These are phyloP conservation scores for Ornithoptera alexandrae DNA, from an alignment of 2,888 invertebrate species.

Conservation along the genomic window DNA sequence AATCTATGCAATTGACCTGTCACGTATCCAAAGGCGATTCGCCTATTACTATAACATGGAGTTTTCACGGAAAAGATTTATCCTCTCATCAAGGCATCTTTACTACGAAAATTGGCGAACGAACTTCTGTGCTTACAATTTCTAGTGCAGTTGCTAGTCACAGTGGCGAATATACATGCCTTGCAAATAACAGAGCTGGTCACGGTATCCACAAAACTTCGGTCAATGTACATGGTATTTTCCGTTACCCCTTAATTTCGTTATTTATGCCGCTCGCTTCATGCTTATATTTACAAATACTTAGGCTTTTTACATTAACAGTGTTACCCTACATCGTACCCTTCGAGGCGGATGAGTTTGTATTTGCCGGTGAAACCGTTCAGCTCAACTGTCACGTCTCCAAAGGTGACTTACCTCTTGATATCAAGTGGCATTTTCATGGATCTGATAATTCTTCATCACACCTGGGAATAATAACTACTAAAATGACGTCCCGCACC, in stretches of 20 bases:
- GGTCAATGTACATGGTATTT: slow-evolving; percentile 85
- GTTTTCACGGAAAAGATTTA: slow-evolving; percentile 82
- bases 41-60: slow-evolving; percentile 87
- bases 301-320: slow-evolving; percentile 76
- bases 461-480: slow-evolving; percentile 82
- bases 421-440: slow-evolving; percentile 87
- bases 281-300: slow-evolving; percentile 72
- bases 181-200: slow-evolving; percentile 84
- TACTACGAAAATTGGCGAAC: slow-evolving; percentile 81
- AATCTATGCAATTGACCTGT: slow-evolving; percentile 82
- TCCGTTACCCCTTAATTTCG: slow-evolving; percentile 43
- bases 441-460: slow-evolving; percentile 79
- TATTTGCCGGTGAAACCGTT: slow-evolving; percentile 85
- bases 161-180: slow-evolving; percentile 86
- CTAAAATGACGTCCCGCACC: slow-evolving; percentile 83
- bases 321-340: slow-evolving; percentile 84
- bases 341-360: slow-evolving; percentile 83
- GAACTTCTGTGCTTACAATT: slow-evolving; percentile 84
- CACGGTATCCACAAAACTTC: slow-evolving; percentile 80
- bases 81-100: slow-evolving; percentile 78
- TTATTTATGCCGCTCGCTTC: slow-evolving; percentile 71
- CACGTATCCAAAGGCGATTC: slow-evolving; percentile 84
- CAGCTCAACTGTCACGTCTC: slow-evolving; percentile 85
- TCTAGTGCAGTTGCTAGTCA: slow-evolving; percentile 82
- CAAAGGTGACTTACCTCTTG: slow-evolving; percentile 87